Evolutionary conservation across 53 echinoderm and acorn worm genomes (phyloP).

Genomic region (Temnopleurus reevesii): DNA sequence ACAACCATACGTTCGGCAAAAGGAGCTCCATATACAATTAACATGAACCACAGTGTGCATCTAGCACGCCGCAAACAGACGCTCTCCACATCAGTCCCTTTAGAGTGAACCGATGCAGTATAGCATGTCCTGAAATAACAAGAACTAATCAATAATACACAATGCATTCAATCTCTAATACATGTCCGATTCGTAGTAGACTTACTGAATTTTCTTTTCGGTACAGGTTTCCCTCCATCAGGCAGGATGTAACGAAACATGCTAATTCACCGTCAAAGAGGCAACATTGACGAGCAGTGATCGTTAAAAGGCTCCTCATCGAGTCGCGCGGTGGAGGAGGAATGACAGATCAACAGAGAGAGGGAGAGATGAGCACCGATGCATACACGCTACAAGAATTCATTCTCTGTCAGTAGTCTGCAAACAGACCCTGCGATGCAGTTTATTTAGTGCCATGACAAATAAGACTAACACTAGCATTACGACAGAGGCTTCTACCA

Average conservation of each 20-base stretch:
- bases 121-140: neutral
- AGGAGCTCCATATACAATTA: neutral
- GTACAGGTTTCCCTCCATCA: slow-evolving; percentile 42
- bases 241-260: slow-evolving; percentile 49
- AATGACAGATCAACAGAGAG: slow-evolving; percentile 14
- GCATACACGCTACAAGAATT: slow-evolving; percentile 23
- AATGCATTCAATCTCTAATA: neutral
- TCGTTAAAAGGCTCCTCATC: slow-evolving; percentile 19
- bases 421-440: too few species aligned
- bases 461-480: too few species aligned
- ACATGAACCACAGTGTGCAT: neutral
- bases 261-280: slow-evolving; percentile 17
- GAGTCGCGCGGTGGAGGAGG: slow-evolving; percentile 13
- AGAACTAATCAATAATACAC: slow-evolving; percentile 26
- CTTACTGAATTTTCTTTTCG: slow-evolving; percentile 49
- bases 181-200: neutral
- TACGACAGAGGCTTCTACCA: too few species aligned
- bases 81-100: neutral
- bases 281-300: slow-evolving; percentile 1
- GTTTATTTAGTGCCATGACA: too few species aligned
- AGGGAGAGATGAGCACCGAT: slow-evolving; percentile 43
- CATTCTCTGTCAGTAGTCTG: neutral
- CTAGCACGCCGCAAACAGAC: neutral
- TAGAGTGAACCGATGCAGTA: neutral
- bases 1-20: neutral